Evolutionary conservation across 2,797 vertebrate species (phyloP).

Genomic region (Xiphorhynchus erythropygius): DNA sequence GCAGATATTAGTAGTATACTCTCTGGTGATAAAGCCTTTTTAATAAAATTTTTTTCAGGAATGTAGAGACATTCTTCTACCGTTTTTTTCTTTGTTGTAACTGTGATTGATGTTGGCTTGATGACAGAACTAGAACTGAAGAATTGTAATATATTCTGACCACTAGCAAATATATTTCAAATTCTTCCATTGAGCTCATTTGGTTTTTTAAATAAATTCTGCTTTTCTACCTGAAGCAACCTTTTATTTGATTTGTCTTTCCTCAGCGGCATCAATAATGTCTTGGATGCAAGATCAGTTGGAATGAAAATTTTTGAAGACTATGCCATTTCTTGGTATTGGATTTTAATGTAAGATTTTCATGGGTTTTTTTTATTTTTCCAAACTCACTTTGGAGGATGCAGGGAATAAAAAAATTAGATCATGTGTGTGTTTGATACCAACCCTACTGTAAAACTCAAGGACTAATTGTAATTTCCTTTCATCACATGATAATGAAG

Average conservation of each 20-base stretch:
- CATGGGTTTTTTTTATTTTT: neutral
- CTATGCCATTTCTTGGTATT: constrained; percentile 92
- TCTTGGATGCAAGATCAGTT: constrained; percentile 88
- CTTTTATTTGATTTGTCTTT: constrained; percentile 40
- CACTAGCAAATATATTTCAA: neutral
- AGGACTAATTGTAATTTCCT: neutral
- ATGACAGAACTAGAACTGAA: neutral
- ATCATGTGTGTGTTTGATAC: neutral
- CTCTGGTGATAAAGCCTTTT: neutral
- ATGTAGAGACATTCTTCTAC: neutral
- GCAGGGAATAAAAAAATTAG: neutral
- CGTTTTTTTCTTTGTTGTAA: neutral
- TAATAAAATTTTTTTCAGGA: neutral
- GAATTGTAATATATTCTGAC: neutral
- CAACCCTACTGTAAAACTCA: neutral
- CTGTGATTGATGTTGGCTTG: neutral
- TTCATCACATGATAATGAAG: neutral
- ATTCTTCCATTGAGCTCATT: neutral
- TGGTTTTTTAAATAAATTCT: neutral
- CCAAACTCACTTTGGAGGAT: neutral
- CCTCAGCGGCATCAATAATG: constrained; percentile 84
- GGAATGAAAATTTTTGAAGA: constrained; percentile 94
- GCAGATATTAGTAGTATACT: neutral
- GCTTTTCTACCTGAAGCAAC: constrained; percentile 2
- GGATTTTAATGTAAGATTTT: constrained; percentile 92